phyloP scores from a whole-genome alignment of 2,888 invertebrate species.

The Drosophila falleni region DNA sequence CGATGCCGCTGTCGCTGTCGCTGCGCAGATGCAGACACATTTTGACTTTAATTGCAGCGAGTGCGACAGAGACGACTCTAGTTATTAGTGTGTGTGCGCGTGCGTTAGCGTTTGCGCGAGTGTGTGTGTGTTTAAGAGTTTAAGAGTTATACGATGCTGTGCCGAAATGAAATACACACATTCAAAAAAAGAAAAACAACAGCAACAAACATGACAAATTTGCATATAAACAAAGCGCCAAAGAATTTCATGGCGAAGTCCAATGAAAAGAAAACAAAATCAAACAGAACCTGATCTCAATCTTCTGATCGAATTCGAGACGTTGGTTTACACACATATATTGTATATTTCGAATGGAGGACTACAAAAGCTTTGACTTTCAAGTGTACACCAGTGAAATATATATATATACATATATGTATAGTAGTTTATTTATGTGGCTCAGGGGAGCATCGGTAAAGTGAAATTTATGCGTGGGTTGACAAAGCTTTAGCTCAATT shows the following conservation, averaged over 20 bases:
- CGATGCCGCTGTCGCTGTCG: slow-evolving; percentile 61
- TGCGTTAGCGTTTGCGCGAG: slow-evolving; percentile 8
- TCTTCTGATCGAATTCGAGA: slow-evolving; percentile 51
- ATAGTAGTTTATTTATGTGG: slow-evolving; percentile 1
- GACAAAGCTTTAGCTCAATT: slow-evolving; percentile 65
- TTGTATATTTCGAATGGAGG: slow-evolving; percentile 27
- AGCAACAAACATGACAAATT: slow-evolving; percentile 62
- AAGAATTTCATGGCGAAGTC: slow-evolving; percentile 41
- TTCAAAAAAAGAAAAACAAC: slow-evolving; percentile 38
- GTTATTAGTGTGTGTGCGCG: slow-evolving; percentile 17
- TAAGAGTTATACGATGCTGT: slow-evolving; percentile 53
- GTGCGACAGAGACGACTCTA: slow-evolving; percentile 73
- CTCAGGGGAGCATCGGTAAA: slow-evolving; percentile 42
- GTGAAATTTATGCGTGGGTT: slow-evolving; percentile 81
- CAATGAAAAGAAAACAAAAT: slow-evolving; percentile 46
- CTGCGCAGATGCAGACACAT: slow-evolving; percentile 75
- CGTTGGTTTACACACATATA: slow-evolving; percentile 37
- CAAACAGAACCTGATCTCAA: slow-evolving; percentile 60
- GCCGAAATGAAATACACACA: slow-evolving; percentile 67
- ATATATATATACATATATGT: slow-evolving; percentile 6
- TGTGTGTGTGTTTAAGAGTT: slow-evolving; percentile 34
- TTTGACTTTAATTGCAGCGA: slow-evolving; percentile 68
- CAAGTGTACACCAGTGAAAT: slow-evolving; percentile 39
- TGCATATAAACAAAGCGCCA: slow-evolving; percentile 76
- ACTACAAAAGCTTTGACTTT: slow-evolving; percentile 50